phyloP scores from a whole-genome alignment of 2,797 vertebrate species.

The Chelonia mydas region DNA sequence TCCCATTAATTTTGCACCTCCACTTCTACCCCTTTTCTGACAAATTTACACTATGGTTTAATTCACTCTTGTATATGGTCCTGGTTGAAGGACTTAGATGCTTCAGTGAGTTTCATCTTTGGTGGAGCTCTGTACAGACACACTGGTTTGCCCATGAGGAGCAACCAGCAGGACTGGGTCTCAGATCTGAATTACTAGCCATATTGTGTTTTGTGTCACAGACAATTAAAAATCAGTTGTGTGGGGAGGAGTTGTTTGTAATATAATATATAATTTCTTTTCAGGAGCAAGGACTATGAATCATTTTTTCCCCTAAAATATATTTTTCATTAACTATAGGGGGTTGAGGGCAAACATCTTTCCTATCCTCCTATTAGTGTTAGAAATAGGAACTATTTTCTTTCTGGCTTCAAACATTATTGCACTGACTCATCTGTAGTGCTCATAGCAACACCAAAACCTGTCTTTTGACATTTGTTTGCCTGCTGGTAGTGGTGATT shows the following conservation, averaged over 20 bases:
- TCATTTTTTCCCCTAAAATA: not conserved
- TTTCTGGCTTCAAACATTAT: not conserved
- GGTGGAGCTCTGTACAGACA: not conserved
- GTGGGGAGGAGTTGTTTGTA: not conserved
- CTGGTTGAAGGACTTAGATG: not conserved
- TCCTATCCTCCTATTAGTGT: not conserved
- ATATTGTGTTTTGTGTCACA: not conserved
- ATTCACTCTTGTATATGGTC: not conserved
- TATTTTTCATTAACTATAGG: not conserved
- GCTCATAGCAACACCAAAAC: accelerated
- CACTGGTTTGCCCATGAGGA: not conserved
- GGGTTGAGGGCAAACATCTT: not conserved
- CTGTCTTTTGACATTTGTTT: accelerated
- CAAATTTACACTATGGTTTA: not conserved
- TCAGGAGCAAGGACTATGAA: not conserved
- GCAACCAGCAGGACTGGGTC: not conserved
- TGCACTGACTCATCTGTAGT: not conserved
- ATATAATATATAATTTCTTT: not conserved
- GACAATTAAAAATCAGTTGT: not conserved
- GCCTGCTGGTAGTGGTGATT: not conserved
- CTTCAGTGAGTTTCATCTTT: not conserved
- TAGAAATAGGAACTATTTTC: not conserved
- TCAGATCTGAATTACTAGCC: not conserved
- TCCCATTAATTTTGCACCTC: not conserved
- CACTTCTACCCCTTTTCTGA: not conserved